Evolutionary conservation across 1,140 invertebrate species (phyloP).

Genomic region (Lepidurus packardi): DNA sequence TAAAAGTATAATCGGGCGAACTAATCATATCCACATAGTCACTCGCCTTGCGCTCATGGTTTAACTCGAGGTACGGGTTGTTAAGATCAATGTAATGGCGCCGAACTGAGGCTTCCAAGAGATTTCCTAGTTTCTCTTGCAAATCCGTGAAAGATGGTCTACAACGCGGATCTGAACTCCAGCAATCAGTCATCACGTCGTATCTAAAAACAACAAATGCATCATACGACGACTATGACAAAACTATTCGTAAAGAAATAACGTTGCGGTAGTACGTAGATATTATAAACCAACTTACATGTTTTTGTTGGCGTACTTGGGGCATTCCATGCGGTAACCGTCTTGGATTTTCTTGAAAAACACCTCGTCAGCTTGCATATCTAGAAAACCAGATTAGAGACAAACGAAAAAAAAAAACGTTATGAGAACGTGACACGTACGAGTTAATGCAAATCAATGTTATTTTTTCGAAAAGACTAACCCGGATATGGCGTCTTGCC

Average conservation of each 20-base stretch:
- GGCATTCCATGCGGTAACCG: slow-evolving; percentile 81
- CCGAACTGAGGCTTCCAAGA: slow-evolving; percentile 72
- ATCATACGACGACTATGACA: neutral
- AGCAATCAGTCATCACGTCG: slow-evolving; percentile 77
- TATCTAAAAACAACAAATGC: slow-evolving; percentile 52
- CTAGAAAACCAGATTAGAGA: slow-evolving; percentile 36
- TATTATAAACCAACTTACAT: slow-evolving; percentile 51
- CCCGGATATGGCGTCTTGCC: slow-evolving; percentile 43
- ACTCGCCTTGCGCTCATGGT: slow-evolving; percentile 50
- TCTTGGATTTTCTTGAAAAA: slow-evolving; percentile 67
- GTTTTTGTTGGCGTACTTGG: slow-evolving; percentile 66
- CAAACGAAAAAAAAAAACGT: slow-evolving; percentile 22
- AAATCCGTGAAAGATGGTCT: slow-evolving; percentile 72
- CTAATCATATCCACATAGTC: slow-evolving; percentile 73
- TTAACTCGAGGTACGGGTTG: slow-evolving; percentile 65
- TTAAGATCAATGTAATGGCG: slow-evolving; percentile 84
- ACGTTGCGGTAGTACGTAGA: too few relatives aligned
- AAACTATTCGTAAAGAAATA: neutral
- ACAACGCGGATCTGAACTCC: slow-evolving; percentile 66
- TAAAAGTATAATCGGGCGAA: slow-evolving; percentile 58
- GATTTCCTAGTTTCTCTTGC: slow-evolving; percentile 63
- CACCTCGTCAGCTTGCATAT: slow-evolving; percentile 62
- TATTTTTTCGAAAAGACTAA: slow-evolving; percentile 34
- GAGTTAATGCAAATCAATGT: neutral
- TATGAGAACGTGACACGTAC: slow-evolving; percentile 40